phyloP scores from a whole-genome alignment of 2,888 invertebrate genomes.

The Netelia fuscicornis region DNA sequence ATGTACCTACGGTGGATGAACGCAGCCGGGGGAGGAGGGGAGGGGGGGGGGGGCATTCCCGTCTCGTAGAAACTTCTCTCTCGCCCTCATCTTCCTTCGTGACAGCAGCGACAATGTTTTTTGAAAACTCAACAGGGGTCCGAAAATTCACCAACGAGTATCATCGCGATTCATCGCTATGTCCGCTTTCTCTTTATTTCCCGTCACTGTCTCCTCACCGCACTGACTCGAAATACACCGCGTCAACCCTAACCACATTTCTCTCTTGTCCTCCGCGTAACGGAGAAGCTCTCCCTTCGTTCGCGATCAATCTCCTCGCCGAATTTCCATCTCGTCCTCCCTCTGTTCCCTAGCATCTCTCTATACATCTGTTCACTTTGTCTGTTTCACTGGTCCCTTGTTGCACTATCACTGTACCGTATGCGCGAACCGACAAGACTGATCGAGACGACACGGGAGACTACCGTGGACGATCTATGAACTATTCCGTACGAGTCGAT shows the following conservation, averaged over 20 bases:
- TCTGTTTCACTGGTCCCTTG: background rate
- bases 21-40: slow-evolving; percentile 55
- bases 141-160: slow-evolving; percentile 6
- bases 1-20: slow-evolving; percentile 49
- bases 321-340: slow-evolving; percentile 11
- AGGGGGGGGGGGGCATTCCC: slow-evolving; percentile 30
- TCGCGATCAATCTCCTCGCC: slow-evolving; percentile 41
- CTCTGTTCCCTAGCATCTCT: background rate
- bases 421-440: background rate
- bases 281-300: slow-evolving; percentile 18
- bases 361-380: background rate
- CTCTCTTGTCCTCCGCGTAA: slow-evolving; percentile 26
- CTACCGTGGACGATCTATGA: background rate
- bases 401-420: background rate
- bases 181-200: slow-evolving; percentile 32
- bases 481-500: too few species aligned
- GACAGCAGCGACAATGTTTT: slow-evolving; percentile 31
- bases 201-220: slow-evolving; percentile 37
- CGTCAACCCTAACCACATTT: slow-evolving; percentile 5
- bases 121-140: slow-evolving; percentile 24
- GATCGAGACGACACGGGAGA: background rate
- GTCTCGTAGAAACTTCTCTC: slow-evolving; percentile 56
- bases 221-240: slow-evolving; percentile 54
- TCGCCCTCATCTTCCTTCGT: background rate
- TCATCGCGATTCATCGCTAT: slow-evolving; percentile 33